Conservation (phyloP, 2,888 invertebrate species). For the Cremastinae sp. region DNA sequence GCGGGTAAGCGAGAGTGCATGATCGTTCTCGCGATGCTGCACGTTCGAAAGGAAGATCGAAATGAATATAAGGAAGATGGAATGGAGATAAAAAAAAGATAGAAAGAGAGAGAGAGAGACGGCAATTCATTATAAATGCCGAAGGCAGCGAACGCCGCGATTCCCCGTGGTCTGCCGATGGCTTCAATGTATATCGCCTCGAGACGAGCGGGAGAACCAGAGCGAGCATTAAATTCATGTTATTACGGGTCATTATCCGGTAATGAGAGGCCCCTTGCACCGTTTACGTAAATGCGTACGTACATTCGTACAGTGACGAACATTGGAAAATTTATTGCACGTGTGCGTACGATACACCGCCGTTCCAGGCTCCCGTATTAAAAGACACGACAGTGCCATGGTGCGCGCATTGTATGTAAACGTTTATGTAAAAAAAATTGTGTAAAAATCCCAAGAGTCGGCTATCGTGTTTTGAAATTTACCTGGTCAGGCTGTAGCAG, state of each 20-base stretch:
- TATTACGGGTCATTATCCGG: slow-evolving; percentile 75
- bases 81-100: slow-evolving; percentile 38
- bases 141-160: slow-evolving; percentile 72
- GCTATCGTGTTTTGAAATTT: too few species aligned
- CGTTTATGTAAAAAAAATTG: too few species aligned
- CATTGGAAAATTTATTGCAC: background rate
- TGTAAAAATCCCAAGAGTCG: too few species aligned
- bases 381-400: too few species aligned
- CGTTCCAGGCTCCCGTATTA: too few species aligned
- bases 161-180: slow-evolving; percentile 70
- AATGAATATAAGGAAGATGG: too few species aligned
- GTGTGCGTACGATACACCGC: background rate
- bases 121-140: slow-evolving; percentile 75
- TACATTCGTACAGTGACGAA: background rate
- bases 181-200: slow-evolving; percentile 51
- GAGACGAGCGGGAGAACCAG: slow-evolving; percentile 46
- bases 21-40: slow-evolving; percentile 57
- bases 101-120: slow-evolving; percentile 37
- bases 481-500: too few species aligned
- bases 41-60: slow-evolving; percentile 33
- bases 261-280: slow-evolving; percentile 72
- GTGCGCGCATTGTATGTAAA: too few species aligned
- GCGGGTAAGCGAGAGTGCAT: slow-evolving; percentile 42
- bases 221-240: slow-evolving; percentile 74
- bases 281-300: slow-evolving; percentile 66